Base-by-base conservation (phyloP, 2,888 invertebrate genomes). In the Campoplex nolae region DNA sequence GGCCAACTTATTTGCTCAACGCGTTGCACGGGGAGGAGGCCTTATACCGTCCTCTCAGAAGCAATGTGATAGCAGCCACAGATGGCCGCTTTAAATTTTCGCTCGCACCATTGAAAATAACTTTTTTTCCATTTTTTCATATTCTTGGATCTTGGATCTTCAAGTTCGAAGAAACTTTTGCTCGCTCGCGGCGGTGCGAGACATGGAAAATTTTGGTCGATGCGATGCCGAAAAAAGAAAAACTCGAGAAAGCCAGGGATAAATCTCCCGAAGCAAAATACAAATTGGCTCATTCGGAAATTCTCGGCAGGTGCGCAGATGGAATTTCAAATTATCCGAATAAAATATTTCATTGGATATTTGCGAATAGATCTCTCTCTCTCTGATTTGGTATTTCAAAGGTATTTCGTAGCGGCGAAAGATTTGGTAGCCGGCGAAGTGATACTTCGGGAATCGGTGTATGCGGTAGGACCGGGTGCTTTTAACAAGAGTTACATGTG, bases 401-500 rank as follows among this genome's bases (percentile, higher is more conserved):
- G 97, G 85, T 97, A 96, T 94, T 95, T 97, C 78, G 95, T 97
- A 45, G 96, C 97, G 3, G 95, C 95, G 48, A 96, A 96, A 92
- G 95, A 96, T 92, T 95, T 98, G 88, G 94, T 95, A 83, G 94
- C 96, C 11, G 97, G 97, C 2, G 97, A 97, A 92, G 93, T 97
- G 62, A 96, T 98, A 90, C 96, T 98, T 90, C 95, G 96, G 62
- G 98, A 98, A 92, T 93, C 95, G 18, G 97, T 98, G 2, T 96
- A 97, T 90, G 96, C 96, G n/a, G 95, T 96, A 89, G 98, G 98
- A 48, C 97, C 98, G 1, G 90, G 90, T 28, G 86, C 87, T 18
- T 91, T 90, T 16, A 90, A 89, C 54, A 90, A 90, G 6, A 87
- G 88, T 48, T 86, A 56, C 32, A 84, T 93, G n/a, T 94, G 94